Base-by-base conservation (phyloP, 2,888 invertebrate species). In the Timema cristinae region DNA sequence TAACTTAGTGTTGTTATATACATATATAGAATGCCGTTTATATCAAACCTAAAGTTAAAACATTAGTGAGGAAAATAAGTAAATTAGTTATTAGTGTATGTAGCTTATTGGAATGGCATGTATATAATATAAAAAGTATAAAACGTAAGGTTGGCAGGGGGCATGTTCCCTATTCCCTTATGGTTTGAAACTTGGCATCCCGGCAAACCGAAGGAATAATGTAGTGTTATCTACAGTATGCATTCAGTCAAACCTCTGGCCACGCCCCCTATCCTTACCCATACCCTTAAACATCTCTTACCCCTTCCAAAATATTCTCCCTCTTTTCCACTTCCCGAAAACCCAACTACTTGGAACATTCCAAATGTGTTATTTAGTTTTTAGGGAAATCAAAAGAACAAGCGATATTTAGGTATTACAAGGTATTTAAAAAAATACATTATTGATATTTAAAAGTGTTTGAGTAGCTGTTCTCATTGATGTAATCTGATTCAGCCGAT, bases 1-100 rank as follows among this genome's bases (percentile, higher is more conserved):
- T 69, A 70, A 50, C 32, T 32, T 72, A 72, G 72, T 67, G 70
- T 72, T 72, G 72, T 74, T 71, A 67, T 73, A 69, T 61, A 61
- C 32, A 52, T 15, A 68, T 67, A 66, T 63, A 52, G 66, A 70
- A 70, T 66, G 70, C 70, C 70, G 66, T 70, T 70, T 56, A 67
- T 70, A 66, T 63, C 61, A 63, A 63, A 66, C 50, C 32, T 16
- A 67, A 70, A 70, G 51, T 47, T 47, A 61, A 61, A 7, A 47
- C 61, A 61, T 11, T 61, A 47, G 48, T 61, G 61, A 16, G 48
- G 61, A 47, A 52, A 68, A 68, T n/a, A 68, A 68, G 52, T 67
- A 67, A 48, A 67, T 48, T 51, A 52, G 52, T 51, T 52, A 10
- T 50, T 68, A 68, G 68, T 13, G 54, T n/a, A 15, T 52, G 69